Evolutionary conservation across 2,888 invertebrate species (phyloP), one percentile per base, ranked within the genome.

Genomic region (Cephonodes hylas): DNA sequence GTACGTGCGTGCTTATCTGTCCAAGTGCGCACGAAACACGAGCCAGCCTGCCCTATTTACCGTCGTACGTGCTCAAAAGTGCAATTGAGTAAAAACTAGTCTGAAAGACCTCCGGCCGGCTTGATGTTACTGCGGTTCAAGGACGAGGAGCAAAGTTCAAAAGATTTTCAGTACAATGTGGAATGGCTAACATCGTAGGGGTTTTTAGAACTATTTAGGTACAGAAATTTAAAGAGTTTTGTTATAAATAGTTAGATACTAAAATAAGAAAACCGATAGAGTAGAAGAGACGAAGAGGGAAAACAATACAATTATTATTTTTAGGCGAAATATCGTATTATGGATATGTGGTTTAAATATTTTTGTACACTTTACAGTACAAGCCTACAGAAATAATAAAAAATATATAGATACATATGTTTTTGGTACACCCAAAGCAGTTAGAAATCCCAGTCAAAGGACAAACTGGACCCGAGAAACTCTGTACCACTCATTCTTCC

Each of bases 41-140:
- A 75, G 69, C 68, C 68, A 63, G 64, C 70, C 70, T 69, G 74
- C 70, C 72, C 73, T 75, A 72, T 74, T 73, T 72, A 72, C 66
- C 66, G 58, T 63, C 59, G 70, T 74, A 71, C 67, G 57, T 69
- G 72, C 68, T 67, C 65, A 63, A 68, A 68, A 69, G 64, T 67
- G 64, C 66, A 66, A 68, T 68, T 69, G 66, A 68, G 65, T 69
- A 63, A 66, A 66, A 68, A 68, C 65, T 65, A 64, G 67, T 66
- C 60, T 57, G 61, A 58, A 38, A 59, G 46, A 34, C 25, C 42
- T 53, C 60, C 58, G 31, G 62, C 13, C 48, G 27, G 38, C 23
- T 15, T 44, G 13, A 46, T 25, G 23, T n/a, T 58, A 18, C 38
- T 42, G 18, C 42, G 44, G 61, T 64, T 62, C 64, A 64, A 64